These are phyloP conservation scores for Ylistrum balloti DNA, from an alignment of 1,140 invertebrate genomes.

Conservation along the genomic window DNA sequence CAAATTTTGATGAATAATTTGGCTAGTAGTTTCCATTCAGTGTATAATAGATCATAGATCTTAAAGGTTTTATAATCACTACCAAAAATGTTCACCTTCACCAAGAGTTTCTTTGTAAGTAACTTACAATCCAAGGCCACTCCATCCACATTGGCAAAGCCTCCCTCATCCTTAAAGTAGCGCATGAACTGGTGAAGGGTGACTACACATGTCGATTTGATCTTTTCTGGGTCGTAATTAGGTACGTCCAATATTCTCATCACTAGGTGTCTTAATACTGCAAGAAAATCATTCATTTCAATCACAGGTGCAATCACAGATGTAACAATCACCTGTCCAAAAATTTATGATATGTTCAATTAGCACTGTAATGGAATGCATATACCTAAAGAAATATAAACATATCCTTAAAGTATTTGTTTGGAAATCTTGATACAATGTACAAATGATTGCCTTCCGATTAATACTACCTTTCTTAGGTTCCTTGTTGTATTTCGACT, in stretches of 20 bases:
- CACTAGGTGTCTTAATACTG: constrained; percentile 81
- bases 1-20: no score
- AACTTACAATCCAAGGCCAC: constrained; percentile 81
- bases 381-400: no score
- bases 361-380: no score
- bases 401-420: no score
- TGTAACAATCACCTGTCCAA: no score
- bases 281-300: constrained; percentile 54
- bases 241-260: constrained; percentile 80
- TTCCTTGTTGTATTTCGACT: constrained; percentile 60
- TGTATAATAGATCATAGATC: no score
- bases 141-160: constrained; percentile 74
- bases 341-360: no score
- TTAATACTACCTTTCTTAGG: constrained; percentile 49
- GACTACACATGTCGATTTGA: constrained; percentile 72
- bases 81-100: neutral
- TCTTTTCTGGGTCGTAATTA: constrained; percentile 77
- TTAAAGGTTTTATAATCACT: no score
- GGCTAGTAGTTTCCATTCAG: no score
- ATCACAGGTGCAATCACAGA: no score
- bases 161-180: constrained; percentile 80
- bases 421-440: no score
- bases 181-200: constrained; percentile 83
- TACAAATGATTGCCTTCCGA: neutral
- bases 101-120: no score